These are phyloP conservation scores for Potamarius usumacintae DNA, from an alignment of 2,113 vertebrate genomes.

Conservation along the genomic window DNA sequence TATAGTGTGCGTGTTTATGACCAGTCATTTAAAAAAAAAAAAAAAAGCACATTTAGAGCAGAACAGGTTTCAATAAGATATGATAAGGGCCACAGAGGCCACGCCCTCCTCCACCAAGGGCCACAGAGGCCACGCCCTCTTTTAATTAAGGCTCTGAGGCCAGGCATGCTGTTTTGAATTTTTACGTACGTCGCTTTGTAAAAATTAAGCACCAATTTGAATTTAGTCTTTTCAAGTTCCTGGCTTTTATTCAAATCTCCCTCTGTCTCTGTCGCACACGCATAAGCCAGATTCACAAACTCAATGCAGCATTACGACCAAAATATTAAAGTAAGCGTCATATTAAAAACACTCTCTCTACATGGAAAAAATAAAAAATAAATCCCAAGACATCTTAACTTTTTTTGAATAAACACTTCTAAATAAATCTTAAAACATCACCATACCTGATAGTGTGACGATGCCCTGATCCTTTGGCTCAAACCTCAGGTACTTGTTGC, in stretches of 20 bases:
- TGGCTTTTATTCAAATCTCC: not conserved
- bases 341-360: not conserved
- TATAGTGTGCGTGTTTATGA: too few species aligned
- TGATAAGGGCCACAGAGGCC: too few species aligned
- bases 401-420: not conserved
- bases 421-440: not conserved
- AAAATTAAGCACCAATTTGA: not conserved
- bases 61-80: not conserved
- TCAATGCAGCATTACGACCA: not conserved
- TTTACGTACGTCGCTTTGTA: not conserved
- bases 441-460: constrained; percentile 90
- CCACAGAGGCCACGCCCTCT: not conserved
- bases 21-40: too few species aligned
- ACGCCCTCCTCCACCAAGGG: not conserved
- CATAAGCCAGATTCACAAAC: not conserved
- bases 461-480: constrained; percentile 85
- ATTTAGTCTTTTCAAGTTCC: not conserved
- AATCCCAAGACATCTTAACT: not conserved
- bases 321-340: not conserved
- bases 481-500: constrained; percentile 92
- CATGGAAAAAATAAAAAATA: not conserved
- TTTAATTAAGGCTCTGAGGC: not conserved
- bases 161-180: not conserved
- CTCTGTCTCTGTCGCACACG: not conserved
- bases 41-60: not conserved